Conservation (phyloP, 2,113 vertebrate genomes). For the Uria aalge region DNA sequence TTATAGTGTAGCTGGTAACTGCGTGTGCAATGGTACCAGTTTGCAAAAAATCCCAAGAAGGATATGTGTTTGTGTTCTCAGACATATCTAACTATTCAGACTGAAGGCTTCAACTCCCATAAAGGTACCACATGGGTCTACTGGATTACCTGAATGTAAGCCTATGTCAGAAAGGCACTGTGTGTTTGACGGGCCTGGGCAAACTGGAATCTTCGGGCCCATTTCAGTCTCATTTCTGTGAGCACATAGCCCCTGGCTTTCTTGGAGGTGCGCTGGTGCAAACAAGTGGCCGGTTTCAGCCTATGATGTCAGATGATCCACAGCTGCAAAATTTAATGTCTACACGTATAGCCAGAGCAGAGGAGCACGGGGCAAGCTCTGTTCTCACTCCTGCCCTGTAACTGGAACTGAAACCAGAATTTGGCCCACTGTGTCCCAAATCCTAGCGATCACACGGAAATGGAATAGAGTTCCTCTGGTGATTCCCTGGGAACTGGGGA, state of each 20-base stretch:
- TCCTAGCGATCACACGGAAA: background rate
- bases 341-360: background rate
- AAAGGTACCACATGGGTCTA: conserved; percentile 55
- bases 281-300: background rate
- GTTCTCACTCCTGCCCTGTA: background rate
- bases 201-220: conserved; percentile 50
- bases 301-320: background rate
- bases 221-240: background rate
- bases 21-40: background rate
- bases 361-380: background rate
- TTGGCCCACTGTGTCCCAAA: background rate
- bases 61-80: conserved; percentile 1
- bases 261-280: background rate
- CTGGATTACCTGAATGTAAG: conserved; percentile 64
- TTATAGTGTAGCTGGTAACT: conserved; percentile 6
- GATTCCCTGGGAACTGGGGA: background rate
- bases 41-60: background rate
- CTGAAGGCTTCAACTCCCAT: conserved; percentile 51
- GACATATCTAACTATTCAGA: background rate
- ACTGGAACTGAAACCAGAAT: conserved; percentile 24
- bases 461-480: background rate
- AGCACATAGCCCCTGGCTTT: conserved; percentile 16
- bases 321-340: background rate
- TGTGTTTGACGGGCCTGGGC: conserved; percentile 57
- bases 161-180: conserved; percentile 59